Percentiles rank a stretch among this genome's conserved stretches.
phyloP scores from a whole-genome alignment of 2,888 invertebrate species.

The Phyto melanocephala region DNA sequence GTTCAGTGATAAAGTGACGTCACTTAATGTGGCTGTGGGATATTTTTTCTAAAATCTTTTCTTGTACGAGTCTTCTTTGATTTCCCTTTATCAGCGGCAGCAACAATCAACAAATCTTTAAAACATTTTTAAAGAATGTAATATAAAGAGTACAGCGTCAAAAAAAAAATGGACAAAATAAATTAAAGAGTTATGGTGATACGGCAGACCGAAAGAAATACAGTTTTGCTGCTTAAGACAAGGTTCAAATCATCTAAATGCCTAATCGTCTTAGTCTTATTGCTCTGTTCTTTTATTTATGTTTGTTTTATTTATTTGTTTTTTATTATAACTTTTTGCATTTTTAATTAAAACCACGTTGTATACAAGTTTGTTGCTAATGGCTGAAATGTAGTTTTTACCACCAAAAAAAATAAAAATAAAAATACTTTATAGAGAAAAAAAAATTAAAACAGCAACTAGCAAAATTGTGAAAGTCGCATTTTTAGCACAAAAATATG shows the following conservation, averaged over 20 bases:
- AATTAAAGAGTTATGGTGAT: background rate
- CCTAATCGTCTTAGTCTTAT: background rate
- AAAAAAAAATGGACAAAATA: background rate
- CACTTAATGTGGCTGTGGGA: background rate
- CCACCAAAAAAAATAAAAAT: conserved; percentile 3
- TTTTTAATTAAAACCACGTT: conserved; percentile 51
- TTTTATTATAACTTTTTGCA: conserved; percentile 22
- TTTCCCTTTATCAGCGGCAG: background rate
- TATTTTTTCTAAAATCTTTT: no score
- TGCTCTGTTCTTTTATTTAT: background rate
- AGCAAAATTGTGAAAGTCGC: conserved; percentile 62
- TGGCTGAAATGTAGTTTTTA: conserved; percentile 42
- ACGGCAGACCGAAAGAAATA: no score
- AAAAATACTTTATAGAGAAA: no score
- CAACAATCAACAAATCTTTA: background rate
- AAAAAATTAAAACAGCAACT: conserved; percentile 31
- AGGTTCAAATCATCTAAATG: conserved; percentile 2
- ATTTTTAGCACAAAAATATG: conserved; percentile 57
- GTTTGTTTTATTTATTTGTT: background rate
- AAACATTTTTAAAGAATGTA: background rate
- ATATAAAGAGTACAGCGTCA: no score
- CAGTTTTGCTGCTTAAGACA: background rate
- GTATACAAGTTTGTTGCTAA: conserved; percentile 15
- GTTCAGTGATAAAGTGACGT: background rate
- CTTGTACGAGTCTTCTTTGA: no score